A percentile compares a stretch with the other conserved stretches of the same genome.
Conservation (phyloP, 2,113 vertebrate species). For the Ifrita kowaldi region DNA sequence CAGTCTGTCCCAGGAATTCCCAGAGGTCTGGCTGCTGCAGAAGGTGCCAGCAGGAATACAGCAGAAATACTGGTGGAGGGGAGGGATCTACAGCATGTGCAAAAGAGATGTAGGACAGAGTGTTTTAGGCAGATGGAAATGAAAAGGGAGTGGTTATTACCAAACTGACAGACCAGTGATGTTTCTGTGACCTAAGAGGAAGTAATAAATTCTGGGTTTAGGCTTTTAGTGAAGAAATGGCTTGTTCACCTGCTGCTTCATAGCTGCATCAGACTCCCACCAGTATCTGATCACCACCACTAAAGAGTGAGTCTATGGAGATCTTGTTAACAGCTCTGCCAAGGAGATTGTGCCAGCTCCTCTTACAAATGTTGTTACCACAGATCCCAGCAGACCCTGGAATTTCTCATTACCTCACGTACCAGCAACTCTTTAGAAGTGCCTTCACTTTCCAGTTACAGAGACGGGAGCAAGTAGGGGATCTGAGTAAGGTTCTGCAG, state of each 20-base stretch:
- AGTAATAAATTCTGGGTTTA: neutral
- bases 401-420: neutral
- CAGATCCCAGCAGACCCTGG: neutral
- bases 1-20: neutral
- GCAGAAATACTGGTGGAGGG: neutral
- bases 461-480: neutral
- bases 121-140: neutral
- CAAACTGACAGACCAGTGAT: neutral
- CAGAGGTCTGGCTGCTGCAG: neutral
- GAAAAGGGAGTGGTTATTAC: neutral
- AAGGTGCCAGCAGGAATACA: neutral
- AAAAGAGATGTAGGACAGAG: neutral
- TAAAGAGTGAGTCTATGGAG: neutral
- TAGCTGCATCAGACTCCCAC: neutral
- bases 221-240: neutral
- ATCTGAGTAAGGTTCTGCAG: neutral
- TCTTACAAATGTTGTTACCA: neutral
- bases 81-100: neutral
- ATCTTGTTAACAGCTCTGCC: neutral
- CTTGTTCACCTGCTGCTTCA: neutral
- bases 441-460: neutral
- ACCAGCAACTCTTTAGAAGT: neutral
- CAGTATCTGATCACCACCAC: neutral
- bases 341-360: neutral
- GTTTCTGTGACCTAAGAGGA: neutral